Evolutionary conservation across 2,888 invertebrate species (phyloP).

Genomic region (Xylocampa areola): DNA sequence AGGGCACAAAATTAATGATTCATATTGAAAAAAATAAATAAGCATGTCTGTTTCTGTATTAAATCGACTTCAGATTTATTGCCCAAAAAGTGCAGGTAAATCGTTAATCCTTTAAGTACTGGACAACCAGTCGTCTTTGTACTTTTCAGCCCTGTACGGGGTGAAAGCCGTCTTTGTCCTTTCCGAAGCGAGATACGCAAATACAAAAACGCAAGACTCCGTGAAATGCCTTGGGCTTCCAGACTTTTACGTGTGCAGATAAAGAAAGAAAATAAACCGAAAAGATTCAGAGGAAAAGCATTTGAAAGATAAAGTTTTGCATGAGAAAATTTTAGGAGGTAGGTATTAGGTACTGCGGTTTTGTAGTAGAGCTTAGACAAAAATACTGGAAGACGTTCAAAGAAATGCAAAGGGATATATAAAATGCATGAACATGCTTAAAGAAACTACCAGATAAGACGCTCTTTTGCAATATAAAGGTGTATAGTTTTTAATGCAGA

Average conservation of each 20-base stretch:
- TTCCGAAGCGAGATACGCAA: slow-evolving; percentile 57
- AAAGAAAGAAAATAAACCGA: slow-evolving; percentile 46
- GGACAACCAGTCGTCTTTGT: background rate
- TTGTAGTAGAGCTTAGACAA: slow-evolving; percentile 1
- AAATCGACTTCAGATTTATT: too few relatives aligned
- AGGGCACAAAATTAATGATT: background rate
- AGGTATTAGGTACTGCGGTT: slow-evolving; percentile 9
- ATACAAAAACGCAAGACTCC: slow-evolving; percentile 62
- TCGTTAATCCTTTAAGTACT: too few relatives aligned
- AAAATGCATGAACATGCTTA: background rate
- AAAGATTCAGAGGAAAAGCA: slow-evolving; percentile 38
- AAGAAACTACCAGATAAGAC: too few relatives aligned
- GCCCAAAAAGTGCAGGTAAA: too few relatives aligned
- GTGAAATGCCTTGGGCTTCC: slow-evolving; percentile 54
- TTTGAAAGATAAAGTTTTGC: slow-evolving; percentile 22
- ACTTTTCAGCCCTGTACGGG: slow-evolving; percentile 42
- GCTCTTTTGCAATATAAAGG: too few relatives aligned
- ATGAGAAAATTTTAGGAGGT: slow-evolving; percentile 18
- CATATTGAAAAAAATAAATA: too few relatives aligned
- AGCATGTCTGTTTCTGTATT: too few relatives aligned
- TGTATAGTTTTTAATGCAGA: too few relatives aligned
- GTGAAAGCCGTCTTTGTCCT: slow-evolving; percentile 51
- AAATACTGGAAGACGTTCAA: slow-evolving; percentile 1
- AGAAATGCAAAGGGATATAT: slow-evolving; percentile 4
- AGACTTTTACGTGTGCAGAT: slow-evolving; percentile 46